A percentile compares a stretch with the other conserved stretches of the same genome.
Evolutionary conservation across 2,888 invertebrate genomes (phyloP).

Genomic region (Stenichneumon culpator): DNA sequence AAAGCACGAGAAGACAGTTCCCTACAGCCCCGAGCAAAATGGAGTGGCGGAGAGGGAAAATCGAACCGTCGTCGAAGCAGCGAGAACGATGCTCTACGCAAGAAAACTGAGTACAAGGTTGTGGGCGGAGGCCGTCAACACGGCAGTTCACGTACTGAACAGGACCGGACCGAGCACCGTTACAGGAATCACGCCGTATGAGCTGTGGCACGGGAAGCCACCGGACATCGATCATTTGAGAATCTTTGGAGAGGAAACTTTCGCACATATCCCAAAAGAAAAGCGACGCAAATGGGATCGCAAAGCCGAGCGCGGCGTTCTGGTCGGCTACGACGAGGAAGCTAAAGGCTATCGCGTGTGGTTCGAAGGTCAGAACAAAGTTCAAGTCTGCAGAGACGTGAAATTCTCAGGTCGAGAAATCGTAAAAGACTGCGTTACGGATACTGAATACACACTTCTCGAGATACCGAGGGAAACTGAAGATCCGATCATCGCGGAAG

Average conservation of each 20-base stretch:
- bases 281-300: slow-evolving; percentile 47
- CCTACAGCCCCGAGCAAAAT: slow-evolving; percentile 68
- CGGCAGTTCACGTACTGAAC: slow-evolving; percentile 37
- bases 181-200: slow-evolving; percentile 30
- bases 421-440: no score
- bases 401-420: background rate
- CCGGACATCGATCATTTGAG: slow-evolving; percentile 7
- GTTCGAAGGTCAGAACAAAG: background rate
- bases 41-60: slow-evolving; percentile 65
- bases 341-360: slow-evolving; percentile 55
- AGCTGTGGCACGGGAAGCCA: slow-evolving; percentile 33
- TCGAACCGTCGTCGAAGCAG: slow-evolving; percentile 64
- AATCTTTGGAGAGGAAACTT: slow-evolving; percentile 34
- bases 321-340: no score
- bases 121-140: slow-evolving; percentile 75
- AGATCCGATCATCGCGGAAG: slow-evolving; percentile 4
- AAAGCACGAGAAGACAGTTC: slow-evolving; percentile 56
- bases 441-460: background rate
- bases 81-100: slow-evolving; percentile 44
- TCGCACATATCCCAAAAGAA: slow-evolving; percentile 48
- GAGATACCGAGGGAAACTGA: background rate
- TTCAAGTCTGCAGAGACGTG: background rate
- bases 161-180: slow-evolving; percentile 36
- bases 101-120: slow-evolving; percentile 63
- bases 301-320: slow-evolving; percentile 44